Percentiles rank a stretch among this genome's conserved stretches.
Conservation (phyloP, 2,113 vertebrate species). For the Phylloscopus trochilus region DNA sequence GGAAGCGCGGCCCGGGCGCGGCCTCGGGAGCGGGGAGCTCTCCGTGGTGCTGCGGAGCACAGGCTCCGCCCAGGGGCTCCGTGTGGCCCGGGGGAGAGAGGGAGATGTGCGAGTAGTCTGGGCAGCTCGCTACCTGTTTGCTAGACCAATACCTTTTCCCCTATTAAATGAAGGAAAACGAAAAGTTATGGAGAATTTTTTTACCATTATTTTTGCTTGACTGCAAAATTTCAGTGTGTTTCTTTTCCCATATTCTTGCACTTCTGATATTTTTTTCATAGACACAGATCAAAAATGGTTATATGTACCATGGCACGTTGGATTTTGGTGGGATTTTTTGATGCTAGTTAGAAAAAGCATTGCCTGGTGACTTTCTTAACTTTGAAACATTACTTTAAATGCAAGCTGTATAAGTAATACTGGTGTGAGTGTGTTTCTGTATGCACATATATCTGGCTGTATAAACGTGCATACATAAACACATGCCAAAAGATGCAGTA, state of each 20-base stretch:
- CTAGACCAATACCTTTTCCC: not conserved
- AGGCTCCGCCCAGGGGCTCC: fast-evolving
- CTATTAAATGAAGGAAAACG: not conserved
- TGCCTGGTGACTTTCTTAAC: not conserved
- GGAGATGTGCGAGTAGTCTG: fast-evolving
- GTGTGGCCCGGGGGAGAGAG: fast-evolving
- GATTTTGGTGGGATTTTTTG: not conserved
- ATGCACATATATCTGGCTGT: not conserved
- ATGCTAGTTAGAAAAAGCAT: not conserved
- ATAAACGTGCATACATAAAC: not conserved
- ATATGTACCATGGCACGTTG: not conserved
- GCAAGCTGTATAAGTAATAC: not conserved
- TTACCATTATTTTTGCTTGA: not conserved
- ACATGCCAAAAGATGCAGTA: not conserved
- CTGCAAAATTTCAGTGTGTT: not conserved
- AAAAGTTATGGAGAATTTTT: not conserved
- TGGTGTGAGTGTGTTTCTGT: not conserved
- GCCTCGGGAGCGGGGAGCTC: not conserved
- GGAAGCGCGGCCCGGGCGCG: fast-evolving
- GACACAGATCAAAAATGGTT: not conserved
- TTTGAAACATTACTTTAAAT: not conserved
- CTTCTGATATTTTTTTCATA: not conserved
- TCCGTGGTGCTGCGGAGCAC: not conserved
- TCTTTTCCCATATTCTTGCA: not conserved
- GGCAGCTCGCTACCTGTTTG: not conserved